Conservation (phyloP, 2,888 invertebrate species). For the Sussaba pulchella region DNA sequence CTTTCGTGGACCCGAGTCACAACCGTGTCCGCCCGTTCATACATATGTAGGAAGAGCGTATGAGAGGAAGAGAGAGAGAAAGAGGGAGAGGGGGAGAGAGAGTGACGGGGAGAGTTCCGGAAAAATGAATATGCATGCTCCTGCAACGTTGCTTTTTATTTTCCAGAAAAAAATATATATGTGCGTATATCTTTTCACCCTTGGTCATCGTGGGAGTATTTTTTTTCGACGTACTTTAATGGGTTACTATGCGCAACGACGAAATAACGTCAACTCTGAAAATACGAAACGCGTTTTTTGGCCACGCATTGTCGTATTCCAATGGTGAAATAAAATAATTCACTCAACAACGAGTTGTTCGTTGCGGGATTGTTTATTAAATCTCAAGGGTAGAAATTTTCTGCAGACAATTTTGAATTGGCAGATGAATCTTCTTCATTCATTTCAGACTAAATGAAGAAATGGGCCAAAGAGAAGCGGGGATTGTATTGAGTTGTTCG, state of each 20-base stretch:
- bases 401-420: too few species aligned
- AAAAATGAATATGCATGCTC: conserved; percentile 81
- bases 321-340: conserved; percentile 14
- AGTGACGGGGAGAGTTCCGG: conserved; percentile 70
- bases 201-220: conserved; percentile 43
- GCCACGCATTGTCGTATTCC: conserved; percentile 12
- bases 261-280: conserved; percentile 24
- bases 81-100: conserved; percentile 28
- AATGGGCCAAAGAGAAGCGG: too few species aligned
- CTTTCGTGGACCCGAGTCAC: conserved; percentile 61
- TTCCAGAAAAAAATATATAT: conserved; percentile 69
- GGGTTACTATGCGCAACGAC: neutral
- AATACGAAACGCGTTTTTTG: conserved; percentile 7
- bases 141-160: conserved; percentile 73
- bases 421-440: too few species aligned
- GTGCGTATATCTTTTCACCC: conserved; percentile 74
- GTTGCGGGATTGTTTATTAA: neutral
- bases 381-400: neutral
- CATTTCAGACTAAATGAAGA: too few species aligned
- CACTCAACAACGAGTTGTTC: neutral
- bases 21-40: conserved; percentile 78
- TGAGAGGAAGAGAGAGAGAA: conserved; percentile 26
- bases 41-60: conserved; percentile 76
- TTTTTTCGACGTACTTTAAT: conserved; percentile 6
- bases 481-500: too few species aligned